A percentile compares a stretch with the other conserved stretches of the same genome.
Conservation (phyloP, 2,113 vertebrate species). For the Grus americana region DNA sequence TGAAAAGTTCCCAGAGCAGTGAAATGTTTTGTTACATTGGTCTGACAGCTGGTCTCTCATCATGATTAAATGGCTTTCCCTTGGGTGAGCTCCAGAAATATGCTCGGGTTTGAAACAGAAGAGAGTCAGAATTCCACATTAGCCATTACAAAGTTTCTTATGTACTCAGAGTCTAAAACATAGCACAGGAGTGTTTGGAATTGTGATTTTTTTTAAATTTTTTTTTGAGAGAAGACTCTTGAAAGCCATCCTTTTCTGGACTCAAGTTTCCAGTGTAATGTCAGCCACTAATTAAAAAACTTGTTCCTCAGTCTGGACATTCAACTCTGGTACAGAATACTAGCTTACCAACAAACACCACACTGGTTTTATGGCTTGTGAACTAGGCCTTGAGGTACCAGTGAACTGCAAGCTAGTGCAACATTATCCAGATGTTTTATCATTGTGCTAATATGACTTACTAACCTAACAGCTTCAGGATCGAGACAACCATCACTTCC, state of each 20-base stretch:
- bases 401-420: not conserved
- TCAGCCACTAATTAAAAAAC: not conserved
- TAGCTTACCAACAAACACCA: not conserved
- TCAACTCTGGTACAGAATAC: not conserved
- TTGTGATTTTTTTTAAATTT: not conserved
- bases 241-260: not conserved
- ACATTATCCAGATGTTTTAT: not conserved
- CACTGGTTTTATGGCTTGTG: not conserved
- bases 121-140: not conserved
- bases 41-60: conserved; percentile 24
- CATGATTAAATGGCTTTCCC: conserved; percentile 9
- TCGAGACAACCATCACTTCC: not conserved
- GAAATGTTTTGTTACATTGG: not conserved
- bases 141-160: not conserved
- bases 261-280: not conserved
- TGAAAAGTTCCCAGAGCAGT: not conserved
- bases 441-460: not conserved
- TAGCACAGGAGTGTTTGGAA: not conserved
- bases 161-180: not conserved
- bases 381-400: not conserved
- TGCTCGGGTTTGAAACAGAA: not conserved
- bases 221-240: not conserved
- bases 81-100: conserved; percentile 49
- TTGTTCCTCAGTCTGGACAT: not conserved
- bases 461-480: not conserved